Percentiles rank a stretch among this genome's conserved stretches.
phyloP scores from a whole-genome alignment of 2,888 invertebrate genomes.

The Leptothorax acervorum region DNA sequence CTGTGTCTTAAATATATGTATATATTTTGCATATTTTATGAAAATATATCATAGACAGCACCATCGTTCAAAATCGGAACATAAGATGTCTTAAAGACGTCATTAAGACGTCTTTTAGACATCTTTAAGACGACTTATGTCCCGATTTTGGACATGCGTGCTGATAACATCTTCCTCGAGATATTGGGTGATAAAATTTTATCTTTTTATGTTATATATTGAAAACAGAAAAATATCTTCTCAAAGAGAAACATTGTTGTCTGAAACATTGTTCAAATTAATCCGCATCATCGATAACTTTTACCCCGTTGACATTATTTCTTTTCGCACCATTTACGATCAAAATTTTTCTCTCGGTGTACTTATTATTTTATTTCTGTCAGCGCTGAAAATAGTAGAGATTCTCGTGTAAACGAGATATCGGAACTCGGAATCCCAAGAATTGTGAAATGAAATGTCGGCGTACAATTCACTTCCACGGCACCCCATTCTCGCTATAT shows the following conservation, averaged over 20 bases:
- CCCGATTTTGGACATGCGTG: too few relatives aligned
- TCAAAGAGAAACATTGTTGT: not conserved
- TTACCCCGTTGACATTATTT: not conserved
- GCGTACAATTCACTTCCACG: not conserved
- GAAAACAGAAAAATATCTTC: not conserved
- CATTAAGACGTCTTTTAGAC: too few relatives aligned
- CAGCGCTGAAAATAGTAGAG: not conserved
- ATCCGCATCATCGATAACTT: not conserved
- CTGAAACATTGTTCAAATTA: not conserved
- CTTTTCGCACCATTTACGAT: not conserved
- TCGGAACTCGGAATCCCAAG: conserved; percentile 3
- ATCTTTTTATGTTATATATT: not conserved
- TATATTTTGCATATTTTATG: too few relatives aligned
- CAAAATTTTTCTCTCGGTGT: not conserved
- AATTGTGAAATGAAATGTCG: conserved; percentile 29
- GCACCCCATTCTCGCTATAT: not conserved
- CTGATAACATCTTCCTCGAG: not conserved
- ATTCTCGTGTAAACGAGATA: conserved; percentile 13
- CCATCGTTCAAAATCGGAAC: too few relatives aligned
- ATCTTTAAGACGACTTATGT: too few relatives aligned
- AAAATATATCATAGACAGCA: too few relatives aligned
- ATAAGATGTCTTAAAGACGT: too few relatives aligned
- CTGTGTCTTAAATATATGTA: too few relatives aligned
- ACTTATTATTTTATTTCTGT: not conserved
- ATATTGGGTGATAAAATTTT: not conserved